phyloP scores from a whole-genome alignment of 2,888 invertebrate species.

The Plagodis dolabraria region DNA sequence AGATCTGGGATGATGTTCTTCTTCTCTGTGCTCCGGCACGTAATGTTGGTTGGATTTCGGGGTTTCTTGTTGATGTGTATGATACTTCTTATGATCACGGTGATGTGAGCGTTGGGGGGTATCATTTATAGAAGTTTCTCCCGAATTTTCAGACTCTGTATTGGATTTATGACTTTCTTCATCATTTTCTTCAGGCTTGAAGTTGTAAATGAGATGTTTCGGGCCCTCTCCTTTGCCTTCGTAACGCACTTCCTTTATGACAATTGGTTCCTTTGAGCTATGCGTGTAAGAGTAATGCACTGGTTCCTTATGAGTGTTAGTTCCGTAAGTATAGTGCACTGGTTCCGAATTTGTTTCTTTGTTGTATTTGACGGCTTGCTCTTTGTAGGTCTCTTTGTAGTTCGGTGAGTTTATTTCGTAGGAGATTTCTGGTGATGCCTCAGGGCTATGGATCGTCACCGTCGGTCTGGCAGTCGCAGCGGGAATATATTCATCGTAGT shows the following conservation, averaged over 20 bases:
- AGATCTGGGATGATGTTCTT: constrained; percentile 33
- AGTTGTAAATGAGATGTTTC: constrained; percentile 59
- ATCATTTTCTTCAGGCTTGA: constrained; percentile 52
- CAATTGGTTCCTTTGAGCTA: constrained; percentile 56
- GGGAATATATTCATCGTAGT: constrained; percentile 48
- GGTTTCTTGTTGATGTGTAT: constrained; percentile 28
- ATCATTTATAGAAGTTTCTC: constrained; percentile 41
- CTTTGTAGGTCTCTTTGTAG: constrained; percentile 69
- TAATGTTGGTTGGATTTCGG: constrained; percentile 31
- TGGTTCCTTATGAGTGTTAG: constrained; percentile 61
- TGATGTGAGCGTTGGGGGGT: constrained; percentile 34
- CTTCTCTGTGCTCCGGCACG: constrained; percentile 38
- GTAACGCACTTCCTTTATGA: constrained; percentile 56
- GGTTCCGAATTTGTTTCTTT: constrained; percentile 69
- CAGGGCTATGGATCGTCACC: constrained; percentile 51
- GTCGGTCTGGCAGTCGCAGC: constrained; percentile 49
- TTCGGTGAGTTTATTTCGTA: constrained; percentile 73
- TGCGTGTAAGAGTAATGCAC: constrained; percentile 62
- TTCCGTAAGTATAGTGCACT: constrained; percentile 61
- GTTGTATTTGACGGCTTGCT: constrained; percentile 70
- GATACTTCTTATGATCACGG: constrained; percentile 28
- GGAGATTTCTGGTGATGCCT: constrained; percentile 63
- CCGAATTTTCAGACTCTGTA: constrained; percentile 35
- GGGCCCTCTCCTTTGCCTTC: constrained; percentile 56
- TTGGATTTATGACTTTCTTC: constrained; percentile 37